phyloP scores from a whole-genome alignment of 2,888 invertebrate species.

The Drosophila anomalipes region DNA sequence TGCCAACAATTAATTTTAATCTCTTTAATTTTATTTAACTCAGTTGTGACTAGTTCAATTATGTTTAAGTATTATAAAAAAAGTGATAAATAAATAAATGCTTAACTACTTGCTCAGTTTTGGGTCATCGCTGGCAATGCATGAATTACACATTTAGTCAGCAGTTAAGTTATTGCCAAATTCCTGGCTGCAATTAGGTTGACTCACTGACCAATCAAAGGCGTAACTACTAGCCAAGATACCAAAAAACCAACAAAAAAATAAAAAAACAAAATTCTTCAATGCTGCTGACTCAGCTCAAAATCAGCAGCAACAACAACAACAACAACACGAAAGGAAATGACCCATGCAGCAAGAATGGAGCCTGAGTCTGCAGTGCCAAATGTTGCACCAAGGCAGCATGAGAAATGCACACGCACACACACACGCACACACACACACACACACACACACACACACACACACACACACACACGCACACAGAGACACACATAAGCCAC shows the following conservation, averaged over 20 bases:
- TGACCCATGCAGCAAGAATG: constrained; percentile 27
- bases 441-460: constrained; percentile 8
- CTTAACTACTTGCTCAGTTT: neutral
- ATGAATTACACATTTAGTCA: constrained; percentile 32
- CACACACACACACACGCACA: neutral
- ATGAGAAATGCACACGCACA: constrained; percentile 15
- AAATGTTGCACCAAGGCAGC: constrained; percentile 67
- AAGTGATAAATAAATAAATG: neutral
- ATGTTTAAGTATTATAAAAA: neutral
- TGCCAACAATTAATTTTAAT: fast-evolving
- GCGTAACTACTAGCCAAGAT: constrained; percentile 21
- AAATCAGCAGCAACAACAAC: constrained; percentile 49
- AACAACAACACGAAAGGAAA: constrained; percentile 68
- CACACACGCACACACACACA: constrained; percentile 11
- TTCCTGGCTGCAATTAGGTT: constrained; percentile 38
- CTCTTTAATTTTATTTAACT: neutral
- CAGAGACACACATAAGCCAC: neutral
- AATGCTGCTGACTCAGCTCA: constrained; percentile 67
- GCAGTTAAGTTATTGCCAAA: constrained; percentile 22
- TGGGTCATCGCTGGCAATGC: constrained; percentile 20
- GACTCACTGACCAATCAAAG: constrained; percentile 40
- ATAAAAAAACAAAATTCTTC: neutral
- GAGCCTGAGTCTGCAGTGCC: constrained; percentile 54
- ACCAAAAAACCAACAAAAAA: neutral
- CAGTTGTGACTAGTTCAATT: neutral